Conservation (phyloP, 2,113 vertebrate genomes). For the Toxostoma redivivum region DNA sequence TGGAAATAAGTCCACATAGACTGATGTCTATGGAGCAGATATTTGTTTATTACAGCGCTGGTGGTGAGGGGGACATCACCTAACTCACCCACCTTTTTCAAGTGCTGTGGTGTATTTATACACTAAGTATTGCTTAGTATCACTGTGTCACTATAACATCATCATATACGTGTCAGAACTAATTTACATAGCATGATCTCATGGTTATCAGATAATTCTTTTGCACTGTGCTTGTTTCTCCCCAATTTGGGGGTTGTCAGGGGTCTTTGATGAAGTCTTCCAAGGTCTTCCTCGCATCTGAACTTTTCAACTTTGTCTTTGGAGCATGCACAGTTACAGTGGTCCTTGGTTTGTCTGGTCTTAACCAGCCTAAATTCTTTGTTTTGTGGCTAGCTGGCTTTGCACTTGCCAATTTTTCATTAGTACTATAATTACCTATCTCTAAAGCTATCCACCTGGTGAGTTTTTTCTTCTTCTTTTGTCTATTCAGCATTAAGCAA, state of each 20-base stretch:
- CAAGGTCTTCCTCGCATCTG: background rate
- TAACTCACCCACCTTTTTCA: background rate
- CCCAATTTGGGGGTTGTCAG: accelerated
- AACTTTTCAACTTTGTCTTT: background rate
- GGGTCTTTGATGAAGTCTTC: background rate
- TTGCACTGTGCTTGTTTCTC: accelerated
- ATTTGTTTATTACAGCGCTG: background rate
- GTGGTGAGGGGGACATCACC: background rate
- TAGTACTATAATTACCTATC: background rate
- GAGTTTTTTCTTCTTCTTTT: background rate
- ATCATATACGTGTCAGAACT: accelerated
- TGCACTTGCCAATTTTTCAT: background rate
- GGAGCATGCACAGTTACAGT: background rate
- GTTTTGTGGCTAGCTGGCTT: background rate
- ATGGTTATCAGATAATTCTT: background rate
- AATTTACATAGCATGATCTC: background rate
- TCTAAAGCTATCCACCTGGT: background rate
- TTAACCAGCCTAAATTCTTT: background rate
- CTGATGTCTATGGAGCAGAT: background rate
- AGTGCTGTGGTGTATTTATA: background rate
- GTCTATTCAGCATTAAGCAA: background rate
- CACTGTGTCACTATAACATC: background rate
- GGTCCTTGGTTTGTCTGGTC: background rate
- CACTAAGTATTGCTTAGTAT: background rate
- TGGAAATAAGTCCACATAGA: background rate